Evolutionary conservation across 2,113 vertebrate species (phyloP), one percentile per base, ranked within the genome.

Genomic region (Forbesichthys papilliferus): DNA sequence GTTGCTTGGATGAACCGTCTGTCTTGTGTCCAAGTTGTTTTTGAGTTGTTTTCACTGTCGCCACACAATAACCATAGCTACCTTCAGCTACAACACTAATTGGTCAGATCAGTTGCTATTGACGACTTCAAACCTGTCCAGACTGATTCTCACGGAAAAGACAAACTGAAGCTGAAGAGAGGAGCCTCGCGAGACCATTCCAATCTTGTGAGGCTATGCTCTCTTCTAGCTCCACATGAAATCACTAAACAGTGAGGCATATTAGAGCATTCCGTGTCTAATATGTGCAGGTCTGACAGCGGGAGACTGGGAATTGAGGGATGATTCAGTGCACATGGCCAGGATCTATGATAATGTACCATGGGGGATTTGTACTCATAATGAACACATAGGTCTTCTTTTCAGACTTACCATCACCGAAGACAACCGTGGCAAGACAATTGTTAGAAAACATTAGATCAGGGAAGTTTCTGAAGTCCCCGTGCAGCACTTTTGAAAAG

Each of bases 331-430:
- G 53, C 78, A 78, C 75, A 13, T 83, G 85, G 84, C 84, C 84
- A 79, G 80, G 79, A 88, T 87, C 80, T 78, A 82, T 86, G 84
- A 80, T 84, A 81, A 86, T 82, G 78, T 66, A 78, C 84, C 77
- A 48, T 46, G 49, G 86, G 83, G 82, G 83, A 84, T 82, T 81
- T 87, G 86, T 87, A 86, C 78, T 87, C 85, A 82, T 87, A 90
- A 89, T 87, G 90, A 89, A 87, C 80, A 81, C 75, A 69, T 87
- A 80, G 69, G 75, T 91, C 87, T 88, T 86, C 77, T 82, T 88
- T 84, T 81, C 78, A 77, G 36, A 69, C 27, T 27, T 27, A 3
- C 27, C 27, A 27, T 27, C 27, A 27, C 27, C 1, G 27, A 27
- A 3, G 27, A 27, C 27, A 27, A 27, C 27, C 27, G 27, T 27